Conservation (phyloP, 2,113 vertebrate genomes). For the Crotophaga sulcirostris region DNA sequence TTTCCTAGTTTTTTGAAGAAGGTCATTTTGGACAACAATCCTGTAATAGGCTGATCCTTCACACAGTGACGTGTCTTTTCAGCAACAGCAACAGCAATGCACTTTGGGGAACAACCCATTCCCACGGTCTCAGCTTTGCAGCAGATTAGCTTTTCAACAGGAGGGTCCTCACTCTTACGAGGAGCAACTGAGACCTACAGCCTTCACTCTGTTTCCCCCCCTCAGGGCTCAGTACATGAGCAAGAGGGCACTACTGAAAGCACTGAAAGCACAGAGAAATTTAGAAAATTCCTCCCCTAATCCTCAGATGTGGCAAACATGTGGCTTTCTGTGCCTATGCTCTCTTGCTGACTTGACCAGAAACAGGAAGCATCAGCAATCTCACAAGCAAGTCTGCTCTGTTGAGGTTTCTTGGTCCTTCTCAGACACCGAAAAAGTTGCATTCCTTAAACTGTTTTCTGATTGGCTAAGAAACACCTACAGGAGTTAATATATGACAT, state of each 20-base stretch:
- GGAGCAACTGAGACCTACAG: background rate
- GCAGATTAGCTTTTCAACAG: background rate
- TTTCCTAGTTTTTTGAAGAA: background rate
- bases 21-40: background rate
- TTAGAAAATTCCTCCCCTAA: background rate
- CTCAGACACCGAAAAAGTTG: background rate
- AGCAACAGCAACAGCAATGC: background rate
- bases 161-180: background rate
- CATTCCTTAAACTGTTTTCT: background rate
- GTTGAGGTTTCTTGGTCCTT: background rate
- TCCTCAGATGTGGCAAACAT: background rate
- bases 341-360: background rate
- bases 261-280: background rate
- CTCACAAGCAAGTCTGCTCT: background rate
- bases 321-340: background rate
- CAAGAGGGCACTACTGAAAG: background rate
- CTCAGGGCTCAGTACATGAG: background rate
- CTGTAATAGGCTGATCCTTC: background rate
- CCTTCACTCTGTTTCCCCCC: background rate
- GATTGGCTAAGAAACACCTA: background rate
- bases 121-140: background rate
- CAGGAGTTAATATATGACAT: background rate
- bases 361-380: background rate
- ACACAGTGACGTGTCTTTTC: background rate
- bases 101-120: fast-evolving